A percentile compares a stretch with the other conserved stretches of the same genome.
Conservation (phyloP, 2,888 invertebrate species). For the Calameuta filiformis region DNA sequence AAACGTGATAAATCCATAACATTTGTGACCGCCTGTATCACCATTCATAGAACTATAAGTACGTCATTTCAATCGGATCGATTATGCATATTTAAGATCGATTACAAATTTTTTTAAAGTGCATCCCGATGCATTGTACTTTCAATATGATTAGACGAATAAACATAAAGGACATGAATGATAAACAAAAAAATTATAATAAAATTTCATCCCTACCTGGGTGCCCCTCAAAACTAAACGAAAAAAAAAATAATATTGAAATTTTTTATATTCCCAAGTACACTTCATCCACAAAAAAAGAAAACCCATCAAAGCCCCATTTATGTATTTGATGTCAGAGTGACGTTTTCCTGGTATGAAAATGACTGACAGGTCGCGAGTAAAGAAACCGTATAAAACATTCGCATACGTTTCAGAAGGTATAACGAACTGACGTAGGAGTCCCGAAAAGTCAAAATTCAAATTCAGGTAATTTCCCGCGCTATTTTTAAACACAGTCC, state of each 20-base stretch:
- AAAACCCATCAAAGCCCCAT: not conserved
- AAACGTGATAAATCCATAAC: not conserved
- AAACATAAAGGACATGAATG: not conserved
- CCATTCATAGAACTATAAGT: not conserved
- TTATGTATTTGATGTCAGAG: not conserved
- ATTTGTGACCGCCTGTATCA: not conserved
- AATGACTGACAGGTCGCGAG: not conserved
- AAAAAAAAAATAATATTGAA: too few relatives aligned
- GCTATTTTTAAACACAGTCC: not conserved
- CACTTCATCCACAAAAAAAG: not conserved
- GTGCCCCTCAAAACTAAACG: too few relatives aligned
- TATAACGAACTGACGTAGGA: not conserved
- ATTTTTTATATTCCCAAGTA: not conserved
- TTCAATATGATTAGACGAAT: not conserved
- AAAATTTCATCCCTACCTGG: too few relatives aligned
- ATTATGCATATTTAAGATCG: not conserved
- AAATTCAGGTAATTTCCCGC: not conserved
- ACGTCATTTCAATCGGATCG: not conserved
- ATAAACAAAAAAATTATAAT: too few relatives aligned
- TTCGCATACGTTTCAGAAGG: not conserved
- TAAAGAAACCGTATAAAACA: not conserved
- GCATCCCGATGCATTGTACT: not conserved
- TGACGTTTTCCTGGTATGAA: not conserved
- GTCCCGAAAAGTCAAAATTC: not conserved
- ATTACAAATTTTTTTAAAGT: not conserved